Conservation (phyloP, 2,113 vertebrate genomes). For the Chaenocephalus aceratus region DNA sequence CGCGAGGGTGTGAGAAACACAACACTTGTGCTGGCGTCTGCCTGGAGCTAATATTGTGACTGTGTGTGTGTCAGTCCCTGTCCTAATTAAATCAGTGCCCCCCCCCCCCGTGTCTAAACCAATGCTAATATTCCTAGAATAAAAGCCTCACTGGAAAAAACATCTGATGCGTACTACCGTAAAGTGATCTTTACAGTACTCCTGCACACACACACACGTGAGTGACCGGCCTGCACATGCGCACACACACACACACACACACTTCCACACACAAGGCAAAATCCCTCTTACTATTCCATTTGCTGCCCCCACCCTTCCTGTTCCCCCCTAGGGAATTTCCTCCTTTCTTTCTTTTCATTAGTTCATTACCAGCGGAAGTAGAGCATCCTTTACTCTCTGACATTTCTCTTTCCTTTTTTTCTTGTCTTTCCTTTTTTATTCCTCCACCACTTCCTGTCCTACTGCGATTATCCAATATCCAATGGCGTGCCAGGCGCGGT, state of each 20-base stretch:
- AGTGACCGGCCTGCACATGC: constrained; percentile 48
- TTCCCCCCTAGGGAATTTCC: constrained; percentile 46
- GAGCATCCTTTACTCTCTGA: constrained; percentile 48
- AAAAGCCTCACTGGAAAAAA: constrained; percentile 67
- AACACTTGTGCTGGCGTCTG: constrained; percentile 74
- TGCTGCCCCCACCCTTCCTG: constrained; percentile 63
- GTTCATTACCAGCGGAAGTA: constrained; percentile 69
- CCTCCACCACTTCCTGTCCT: constrained; percentile 68
- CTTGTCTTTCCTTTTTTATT: constrained; percentile 30
- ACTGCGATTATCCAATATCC: constrained; percentile 63
- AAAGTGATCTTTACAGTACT: constrained; percentile 67
- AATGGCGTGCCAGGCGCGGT: constrained; percentile 61
- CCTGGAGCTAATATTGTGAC: constrained; percentile 61
- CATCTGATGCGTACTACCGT: constrained; percentile 66
- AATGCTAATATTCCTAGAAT: constrained; percentile 66
- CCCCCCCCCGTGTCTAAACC: constrained; percentile 23
- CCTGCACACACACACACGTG: constrained; percentile 63
- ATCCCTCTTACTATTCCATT: constrained; percentile 64
- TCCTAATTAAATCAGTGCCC: constrained; percentile 55
- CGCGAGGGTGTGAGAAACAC: constrained; percentile 73
- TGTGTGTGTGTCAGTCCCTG: constrained; percentile 25
- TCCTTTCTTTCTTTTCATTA: constrained; percentile 58
- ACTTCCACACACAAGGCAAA: constrained; percentile 49
- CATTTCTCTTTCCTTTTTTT: constrained; percentile 22
- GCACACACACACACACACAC: constrained; percentile 44